Conservation (phyloP, 1,140 invertebrate genomes). For the Hestina assimilis region DNA sequence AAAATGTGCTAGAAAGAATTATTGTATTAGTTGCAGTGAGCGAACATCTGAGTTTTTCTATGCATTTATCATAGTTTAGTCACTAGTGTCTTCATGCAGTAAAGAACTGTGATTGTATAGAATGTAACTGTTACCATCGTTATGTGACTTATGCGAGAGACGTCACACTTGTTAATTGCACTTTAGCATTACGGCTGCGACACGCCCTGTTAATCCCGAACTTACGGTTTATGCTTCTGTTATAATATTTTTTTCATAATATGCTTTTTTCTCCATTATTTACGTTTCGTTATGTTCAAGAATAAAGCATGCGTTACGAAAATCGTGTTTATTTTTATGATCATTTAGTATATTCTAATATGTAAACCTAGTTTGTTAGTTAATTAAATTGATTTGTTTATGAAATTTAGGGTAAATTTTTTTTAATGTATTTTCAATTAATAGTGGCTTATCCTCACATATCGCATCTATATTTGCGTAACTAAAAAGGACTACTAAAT, state of each 20-base stretch:
- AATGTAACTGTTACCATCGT: constrained; percentile 49
- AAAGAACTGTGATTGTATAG: constrained; percentile 6
- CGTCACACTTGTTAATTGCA: constrained; percentile 54
- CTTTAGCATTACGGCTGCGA: constrained; percentile 38
- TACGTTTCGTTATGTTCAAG: constrained; percentile 3
- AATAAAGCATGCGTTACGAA: neutral
- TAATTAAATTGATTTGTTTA: too few relatives aligned
- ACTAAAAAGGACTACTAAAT: too few relatives aligned
- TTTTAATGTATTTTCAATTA: too few relatives aligned
- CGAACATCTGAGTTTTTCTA: neutral
- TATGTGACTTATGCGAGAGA: constrained; percentile 48
- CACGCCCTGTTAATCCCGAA: constrained; percentile 32
- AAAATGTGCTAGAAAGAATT: too few relatives aligned
- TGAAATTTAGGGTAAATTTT: too few relatives aligned
- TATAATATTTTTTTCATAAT: constrained; percentile 35
- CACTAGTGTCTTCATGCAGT: neutral
- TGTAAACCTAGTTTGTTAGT: too few relatives aligned
- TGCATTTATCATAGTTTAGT: neutral
- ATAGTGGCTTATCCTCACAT: too few relatives aligned
- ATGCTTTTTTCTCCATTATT: constrained; percentile 18
- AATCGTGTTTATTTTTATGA: neutral
- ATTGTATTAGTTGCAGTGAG: neutral
- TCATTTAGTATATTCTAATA: too few relatives aligned
- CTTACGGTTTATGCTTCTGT: constrained; percentile 34
- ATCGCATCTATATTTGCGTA: too few relatives aligned